Evolutionary conservation across 1,140 invertebrate genomes (phyloP).

Genomic region (Anastrepha ludens): DNA sequence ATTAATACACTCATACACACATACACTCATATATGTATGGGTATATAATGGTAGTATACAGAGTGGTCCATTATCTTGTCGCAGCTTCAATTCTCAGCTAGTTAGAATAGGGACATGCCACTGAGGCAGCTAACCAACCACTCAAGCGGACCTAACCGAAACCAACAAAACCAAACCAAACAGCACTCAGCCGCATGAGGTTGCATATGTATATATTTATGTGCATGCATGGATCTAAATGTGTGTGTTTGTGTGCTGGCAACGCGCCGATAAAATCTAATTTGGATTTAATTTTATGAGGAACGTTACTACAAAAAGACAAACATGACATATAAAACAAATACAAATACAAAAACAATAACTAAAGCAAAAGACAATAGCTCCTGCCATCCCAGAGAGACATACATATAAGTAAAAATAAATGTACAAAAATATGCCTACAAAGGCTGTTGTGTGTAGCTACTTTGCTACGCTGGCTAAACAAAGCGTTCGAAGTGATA

Average conservation of each 20-base stretch:
- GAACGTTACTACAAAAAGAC: not conserved
- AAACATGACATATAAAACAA: not conserved
- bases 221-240: not conserved
- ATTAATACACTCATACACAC: not conserved
- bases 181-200: not conserved
- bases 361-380: not conserved
- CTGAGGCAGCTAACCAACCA: conserved; percentile 49
- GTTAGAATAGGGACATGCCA: conserved; percentile 11
- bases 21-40: not conserved
- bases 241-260: not conserved
- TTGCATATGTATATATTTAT: not conserved
- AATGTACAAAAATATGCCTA: not conserved
- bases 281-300: conserved; percentile 51
- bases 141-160: conserved; percentile 29
- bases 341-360: not conserved
- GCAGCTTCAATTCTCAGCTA: conserved; percentile 27
- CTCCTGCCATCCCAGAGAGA: no score
- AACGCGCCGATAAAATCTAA: conserved; percentile 48
- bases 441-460: not conserved
- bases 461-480: conserved; percentile 29
- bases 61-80: conserved; percentile 43
- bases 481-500: not conserved
- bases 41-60: not conserved
- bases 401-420: no score
- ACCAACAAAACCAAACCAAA: conserved; percentile 22